Evolutionary conservation across 30 jellyfish, hydroid and myxozoan species (phyloP), one percentile per base, ranked within the genome.

Genomic region (Cassiopea andromeda): DNA sequence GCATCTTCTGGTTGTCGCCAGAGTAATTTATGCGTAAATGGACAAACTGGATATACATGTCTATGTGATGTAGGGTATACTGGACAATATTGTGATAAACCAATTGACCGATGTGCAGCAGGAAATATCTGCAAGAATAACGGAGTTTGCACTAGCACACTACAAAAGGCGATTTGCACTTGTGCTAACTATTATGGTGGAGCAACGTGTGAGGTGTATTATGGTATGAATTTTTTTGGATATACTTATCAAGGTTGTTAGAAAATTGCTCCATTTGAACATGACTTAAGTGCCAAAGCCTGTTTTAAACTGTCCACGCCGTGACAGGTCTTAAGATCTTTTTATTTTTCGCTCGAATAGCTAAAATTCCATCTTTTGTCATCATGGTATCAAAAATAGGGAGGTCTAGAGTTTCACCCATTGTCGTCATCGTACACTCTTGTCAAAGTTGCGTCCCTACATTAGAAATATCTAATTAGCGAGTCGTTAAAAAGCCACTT

Each of bases 51-150:
- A 44, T 86, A 75, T 69, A 66, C 73, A 4, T 86, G 93, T 75
- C 38, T 57, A 7, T 86, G 93, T 54, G 81, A 60, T 17, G 48
- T 73, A 44, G 81, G 80, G n/a, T 86, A 59, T 38, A 86, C 93
- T 50, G 93, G 93, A 8, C 69, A 6, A 76, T 75, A 75, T 49
- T 85, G 93, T 49, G 45, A 73, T 17, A 58, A 57, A 15, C 59
- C n/a, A 13, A 60, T 75, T 19, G 73, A 85, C 79, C 47, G 9
- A 10, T 85, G 93, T 59, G 72, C 64, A 18, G 59, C 0, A 18
- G 73, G 80, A 17, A 75, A 48, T 7, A 15, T 9, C 14, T 85
- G 93, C 70, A 73, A 46, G 17, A 85, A 85, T 46, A 73, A 70
- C 27, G 93, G 93, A 59, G 1, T 46, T 1, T 85, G 93, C 60